phyloP scores from a whole-genome alignment of 37 sponge, comb jelly and placozoan genomes.

The Hexactinellida sp. region DNA sequence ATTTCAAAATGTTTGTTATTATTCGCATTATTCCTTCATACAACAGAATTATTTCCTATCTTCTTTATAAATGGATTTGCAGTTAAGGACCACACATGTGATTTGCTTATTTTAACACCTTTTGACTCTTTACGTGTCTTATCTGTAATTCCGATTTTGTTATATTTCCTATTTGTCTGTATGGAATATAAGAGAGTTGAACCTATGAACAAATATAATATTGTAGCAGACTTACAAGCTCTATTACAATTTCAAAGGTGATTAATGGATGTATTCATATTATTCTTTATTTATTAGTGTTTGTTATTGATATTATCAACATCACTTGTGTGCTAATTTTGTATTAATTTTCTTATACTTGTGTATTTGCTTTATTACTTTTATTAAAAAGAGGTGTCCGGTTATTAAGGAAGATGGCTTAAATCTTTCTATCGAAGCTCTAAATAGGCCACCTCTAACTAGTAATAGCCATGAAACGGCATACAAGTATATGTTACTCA shows the following conservation, averaged over 20 bases:
- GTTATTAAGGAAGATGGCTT: no score
- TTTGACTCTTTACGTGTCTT: neutral
- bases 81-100: neutral
- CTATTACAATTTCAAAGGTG: neutral
- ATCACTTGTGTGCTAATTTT: no score
- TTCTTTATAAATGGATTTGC: neutral
- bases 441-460: no score
- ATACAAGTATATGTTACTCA: no score
- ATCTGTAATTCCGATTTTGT: neutral
- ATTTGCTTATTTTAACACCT: neutral
- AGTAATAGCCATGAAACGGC: no score
- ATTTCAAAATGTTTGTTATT: neutral
- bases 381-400: no score
- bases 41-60: neutral
- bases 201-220: slow-evolving; percentile 9
- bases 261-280: no score
- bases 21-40: neutral
- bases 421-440: no score
- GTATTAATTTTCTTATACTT: no score
- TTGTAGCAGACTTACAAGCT: neutral
- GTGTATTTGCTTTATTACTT: no score
- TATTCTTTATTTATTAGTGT: no score
- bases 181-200: neutral
- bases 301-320: no score
- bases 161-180: neutral